Percentiles rank a stretch among this genome's conserved stretches.
Evolutionary conservation across 2,113 vertebrate species (phyloP).

Genomic region (Dryoscopus gambensis): DNA sequence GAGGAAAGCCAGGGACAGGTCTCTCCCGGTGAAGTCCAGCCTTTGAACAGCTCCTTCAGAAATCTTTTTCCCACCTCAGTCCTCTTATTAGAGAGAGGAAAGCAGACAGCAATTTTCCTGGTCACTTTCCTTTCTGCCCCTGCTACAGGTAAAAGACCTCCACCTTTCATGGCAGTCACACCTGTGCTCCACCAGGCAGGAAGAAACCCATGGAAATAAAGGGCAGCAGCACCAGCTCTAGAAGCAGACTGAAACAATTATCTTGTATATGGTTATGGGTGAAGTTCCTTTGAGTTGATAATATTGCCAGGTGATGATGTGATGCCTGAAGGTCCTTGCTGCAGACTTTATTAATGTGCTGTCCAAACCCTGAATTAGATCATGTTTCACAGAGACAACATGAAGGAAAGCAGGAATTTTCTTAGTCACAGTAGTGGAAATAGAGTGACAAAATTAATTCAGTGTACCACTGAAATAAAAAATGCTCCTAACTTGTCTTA

Average conservation of each 20-base stretch:
- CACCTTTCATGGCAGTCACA: neutral
- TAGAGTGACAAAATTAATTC: neutral
- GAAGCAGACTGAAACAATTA: neutral
- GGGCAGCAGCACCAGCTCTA: neutral
- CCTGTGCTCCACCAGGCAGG: neutral
- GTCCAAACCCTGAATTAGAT: neutral
- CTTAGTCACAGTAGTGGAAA: neutral
- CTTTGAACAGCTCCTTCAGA: neutral
- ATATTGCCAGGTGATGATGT: neutral
- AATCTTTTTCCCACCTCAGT: neutral
- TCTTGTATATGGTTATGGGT: neutral
- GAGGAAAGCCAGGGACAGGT: neutral
- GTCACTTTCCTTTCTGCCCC: neutral
- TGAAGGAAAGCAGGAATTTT: neutral
- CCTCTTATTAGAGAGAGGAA: neutral
- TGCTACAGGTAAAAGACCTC: neutral
- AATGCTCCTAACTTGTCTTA: neutral
- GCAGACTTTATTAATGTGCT: neutral
- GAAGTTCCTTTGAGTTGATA: neutral
- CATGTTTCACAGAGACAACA: neutral
- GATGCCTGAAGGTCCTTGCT: neutral
- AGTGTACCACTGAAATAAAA: neutral
- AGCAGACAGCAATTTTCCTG: neutral
- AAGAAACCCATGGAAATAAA: neutral
- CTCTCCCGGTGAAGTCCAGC: neutral